phyloP scores from a whole-genome alignment of 2,113 vertebrate species.

The Ariopsis seemanni region DNA sequence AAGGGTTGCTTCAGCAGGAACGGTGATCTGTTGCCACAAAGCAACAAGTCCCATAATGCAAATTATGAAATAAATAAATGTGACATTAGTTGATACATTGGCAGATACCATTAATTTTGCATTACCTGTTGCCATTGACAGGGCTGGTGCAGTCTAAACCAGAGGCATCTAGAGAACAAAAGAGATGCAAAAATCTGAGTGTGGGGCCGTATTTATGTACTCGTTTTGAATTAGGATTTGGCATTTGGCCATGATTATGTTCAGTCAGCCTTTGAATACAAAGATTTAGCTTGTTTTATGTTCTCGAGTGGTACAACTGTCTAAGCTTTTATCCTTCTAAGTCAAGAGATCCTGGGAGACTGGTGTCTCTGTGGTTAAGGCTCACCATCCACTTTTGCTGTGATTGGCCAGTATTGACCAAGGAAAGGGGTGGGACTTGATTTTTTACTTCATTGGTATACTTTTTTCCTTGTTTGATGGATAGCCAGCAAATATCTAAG shows the following conservation, averaged over 20 bases:
- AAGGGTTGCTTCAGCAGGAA: conserved; percentile 85
- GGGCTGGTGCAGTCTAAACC: conserved; percentile 62
- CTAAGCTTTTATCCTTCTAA: not conserved
- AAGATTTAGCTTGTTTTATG: not conserved
- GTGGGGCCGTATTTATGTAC: conserved; percentile 4
- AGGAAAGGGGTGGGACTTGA: not conserved
- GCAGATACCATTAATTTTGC: not conserved
- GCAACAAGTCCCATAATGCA: conserved; percentile 9
- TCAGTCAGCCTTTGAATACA: not conserved
- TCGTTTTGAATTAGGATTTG: not conserved
- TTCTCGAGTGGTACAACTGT: not conserved
- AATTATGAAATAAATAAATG: not conserved
- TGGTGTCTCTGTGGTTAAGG: not conserved
- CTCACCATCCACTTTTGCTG: no score
- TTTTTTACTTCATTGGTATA: not conserved
- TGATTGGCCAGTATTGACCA: not conserved
- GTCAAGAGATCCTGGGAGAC: not conserved
- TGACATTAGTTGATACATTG: not conserved
- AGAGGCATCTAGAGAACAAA: conserved; percentile 56
- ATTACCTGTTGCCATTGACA: conserved; percentile 64
- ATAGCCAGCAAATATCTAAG: not conserved
- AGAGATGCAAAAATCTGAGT: not conserved
- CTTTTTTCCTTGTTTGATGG: not conserved
- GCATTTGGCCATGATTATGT: not conserved
- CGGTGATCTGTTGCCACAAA: conserved; percentile 75